A percentile compares a stretch with the other conserved stretches of the same genome.
Evolutionary conservation across 2,113 vertebrate species (phyloP).

Genomic region (Hymenochirus boettgeri): DNA sequence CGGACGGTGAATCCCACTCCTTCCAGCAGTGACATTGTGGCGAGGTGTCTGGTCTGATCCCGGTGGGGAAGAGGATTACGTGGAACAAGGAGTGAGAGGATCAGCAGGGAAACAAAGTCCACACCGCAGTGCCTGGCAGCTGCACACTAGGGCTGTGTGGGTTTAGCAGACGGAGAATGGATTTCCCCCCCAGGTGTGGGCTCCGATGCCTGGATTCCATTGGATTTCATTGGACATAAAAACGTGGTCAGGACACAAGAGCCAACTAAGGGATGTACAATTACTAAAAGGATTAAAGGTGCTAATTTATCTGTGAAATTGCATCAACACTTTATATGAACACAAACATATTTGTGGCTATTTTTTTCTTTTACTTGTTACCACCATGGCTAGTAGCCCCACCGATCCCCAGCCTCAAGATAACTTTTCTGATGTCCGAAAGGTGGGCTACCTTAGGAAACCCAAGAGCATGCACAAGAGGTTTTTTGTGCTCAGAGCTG

Average conservation of each 20-base stretch:
- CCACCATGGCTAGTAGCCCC: constrained; percentile 55
- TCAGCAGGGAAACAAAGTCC: background rate
- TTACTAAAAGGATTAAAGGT: constrained; percentile 29
- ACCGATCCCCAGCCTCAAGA: constrained; percentile 73
- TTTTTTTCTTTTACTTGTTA: constrained; percentile 23
- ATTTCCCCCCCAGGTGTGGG: constrained; percentile 7
- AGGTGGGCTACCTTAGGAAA: constrained; percentile 90
- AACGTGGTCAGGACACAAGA: background rate
- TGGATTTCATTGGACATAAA: background rate
- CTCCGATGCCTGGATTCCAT: background rate
- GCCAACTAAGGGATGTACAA: constrained; percentile 27
- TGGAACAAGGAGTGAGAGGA: constrained; percentile 1
- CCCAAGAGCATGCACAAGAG: constrained; percentile 91
- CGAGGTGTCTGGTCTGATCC: constrained; percentile 12
- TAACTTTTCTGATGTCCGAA: constrained; percentile 81
- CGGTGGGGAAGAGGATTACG: constrained; percentile 11
- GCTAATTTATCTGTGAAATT: constrained; percentile 44
- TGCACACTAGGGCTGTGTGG: background rate
- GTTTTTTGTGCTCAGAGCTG: constrained; percentile 82
- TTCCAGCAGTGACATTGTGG: constrained; percentile 30
- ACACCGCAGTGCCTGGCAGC: constrained; percentile 21
- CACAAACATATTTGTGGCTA: background rate
- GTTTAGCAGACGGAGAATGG: background rate
- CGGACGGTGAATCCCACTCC: constrained; percentile 30
- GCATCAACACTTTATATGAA: constrained; percentile 37